These are phyloP conservation scores for Calidris pygmaea DNA, from an alignment of 2,113 vertebrate genomes.

Conservation along the genomic window DNA sequence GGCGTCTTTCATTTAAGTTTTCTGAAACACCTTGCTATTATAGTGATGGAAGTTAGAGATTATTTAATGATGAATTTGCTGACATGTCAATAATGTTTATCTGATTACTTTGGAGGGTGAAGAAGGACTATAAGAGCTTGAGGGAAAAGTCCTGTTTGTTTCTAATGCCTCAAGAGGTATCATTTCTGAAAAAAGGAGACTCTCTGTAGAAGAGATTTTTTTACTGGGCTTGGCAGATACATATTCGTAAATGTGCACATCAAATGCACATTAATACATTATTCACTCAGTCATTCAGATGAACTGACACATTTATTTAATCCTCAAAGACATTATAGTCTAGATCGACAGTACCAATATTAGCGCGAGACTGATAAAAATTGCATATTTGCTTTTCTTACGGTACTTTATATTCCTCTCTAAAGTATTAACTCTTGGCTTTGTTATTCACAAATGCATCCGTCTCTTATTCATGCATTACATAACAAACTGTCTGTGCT, in stretches of 20 bases:
- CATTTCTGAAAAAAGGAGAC: not conserved
- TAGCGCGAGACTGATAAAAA: conserved; percentile 42
- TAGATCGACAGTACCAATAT: not conserved
- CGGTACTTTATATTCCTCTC: not conserved
- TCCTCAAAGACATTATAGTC: conserved; percentile 36
- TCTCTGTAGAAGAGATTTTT: conserved; percentile 14
- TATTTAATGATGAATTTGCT: conserved; percentile 51
- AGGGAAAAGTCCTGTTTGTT: conserved; percentile 40
- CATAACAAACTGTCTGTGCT: conserved; percentile 3
- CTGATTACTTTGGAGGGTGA: conserved; percentile 43
- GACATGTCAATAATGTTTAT: conserved; percentile 48
- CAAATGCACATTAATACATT: conserved; percentile 59
- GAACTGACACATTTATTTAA: conserved; percentile 56
- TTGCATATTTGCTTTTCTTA: conserved; percentile 37
- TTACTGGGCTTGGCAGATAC: conserved; percentile 40
- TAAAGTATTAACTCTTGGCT: conserved; percentile 31
- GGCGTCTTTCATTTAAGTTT: conserved; percentile 28
- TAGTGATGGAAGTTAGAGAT: conserved; percentile 36
- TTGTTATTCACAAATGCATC: conserved; percentile 14
- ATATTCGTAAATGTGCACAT: conserved; percentile 47
- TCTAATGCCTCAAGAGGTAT: conserved; percentile 46
- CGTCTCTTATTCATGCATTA: conserved; percentile 5
- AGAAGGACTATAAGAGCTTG: conserved; percentile 4
- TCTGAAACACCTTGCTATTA: conserved; percentile 18
- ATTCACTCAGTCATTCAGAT: conserved; percentile 63